Evolutionary conservation across 2,888 invertebrate species (phyloP), one percentile per base, ranked within the genome.

Genomic region (Sceliomorpha sp.): DNA sequence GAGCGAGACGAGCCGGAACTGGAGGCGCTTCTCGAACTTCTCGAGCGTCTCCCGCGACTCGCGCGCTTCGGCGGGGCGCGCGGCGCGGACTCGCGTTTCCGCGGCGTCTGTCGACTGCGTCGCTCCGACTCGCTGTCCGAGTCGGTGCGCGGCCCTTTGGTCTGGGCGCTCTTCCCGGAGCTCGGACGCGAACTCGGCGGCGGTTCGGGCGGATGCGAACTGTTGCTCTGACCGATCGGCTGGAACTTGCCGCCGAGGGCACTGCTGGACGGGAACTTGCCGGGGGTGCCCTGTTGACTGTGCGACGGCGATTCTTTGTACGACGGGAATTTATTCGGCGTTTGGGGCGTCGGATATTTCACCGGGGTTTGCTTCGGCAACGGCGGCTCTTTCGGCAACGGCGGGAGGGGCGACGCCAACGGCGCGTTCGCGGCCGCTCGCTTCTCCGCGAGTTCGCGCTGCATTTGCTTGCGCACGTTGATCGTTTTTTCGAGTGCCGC

Each of bases 1-100:
- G 93, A 92, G 0, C 92, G 91, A 80, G 93, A 93, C 73, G 92
- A 92, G 75, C 93, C 91, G 0, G 92, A 92, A 1, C 92, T 91
- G 0, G 93, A 93, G 6, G 89, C 88, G 64, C 90, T 90, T 36
- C 89, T 89, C 0, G 91, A 91, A 15, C 89, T 89, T 40, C 85
- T 75, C n/a, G 85, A 81, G 8, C 84, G 81, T 40, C 82, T 81
- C 0, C 82, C 83, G 1, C 85, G 80, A 62, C 83, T 84, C 72
- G 80, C 75, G 27, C 84, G 69, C 34, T 82, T 85, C 6, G 69
- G 56, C 7, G 72, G n/a, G n/a, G n/a, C 70, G 24, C 32, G 67
- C 1, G 60, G 29, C 1, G 88, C 89, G 63, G 89, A 89, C 1
- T 90, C 89, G n/a, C 90, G 90, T 62, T 88, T 89, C 51, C 90